These are phyloP conservation scores for Macaca fascicularis DNA, from an alignment of 2,113 vertebrate genomes.

Conservation along the genomic window DNA sequence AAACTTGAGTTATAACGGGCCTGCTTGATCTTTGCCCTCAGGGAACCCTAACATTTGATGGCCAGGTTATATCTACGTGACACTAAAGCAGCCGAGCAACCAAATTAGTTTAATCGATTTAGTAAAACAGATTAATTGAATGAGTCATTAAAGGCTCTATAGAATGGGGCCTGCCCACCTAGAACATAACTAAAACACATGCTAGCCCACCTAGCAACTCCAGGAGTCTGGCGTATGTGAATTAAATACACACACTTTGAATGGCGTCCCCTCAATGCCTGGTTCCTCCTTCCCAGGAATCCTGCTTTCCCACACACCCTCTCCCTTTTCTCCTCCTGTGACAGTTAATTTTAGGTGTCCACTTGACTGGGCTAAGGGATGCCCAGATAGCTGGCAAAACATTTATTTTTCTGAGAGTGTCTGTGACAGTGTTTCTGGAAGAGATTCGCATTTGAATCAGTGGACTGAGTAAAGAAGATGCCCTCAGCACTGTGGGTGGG, in stretches of 20 bases:
- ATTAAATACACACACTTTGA: not conserved
- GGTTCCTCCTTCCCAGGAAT: not conserved
- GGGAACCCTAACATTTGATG: not conserved
- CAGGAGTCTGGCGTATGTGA: not conserved
- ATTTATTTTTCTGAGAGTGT: not conserved
- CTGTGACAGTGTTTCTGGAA: not conserved
- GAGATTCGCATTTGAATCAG: not conserved
- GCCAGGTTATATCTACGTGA: not conserved
- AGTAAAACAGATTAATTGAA: not conserved
- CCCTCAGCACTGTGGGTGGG: not conserved
- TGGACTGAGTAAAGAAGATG: not conserved
- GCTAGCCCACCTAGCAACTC: not conserved
- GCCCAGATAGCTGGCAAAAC: not conserved
- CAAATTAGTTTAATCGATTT: not conserved
- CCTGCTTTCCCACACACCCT: not conserved
- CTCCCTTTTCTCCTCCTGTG: not conserved
- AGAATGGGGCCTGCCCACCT: not conserved
- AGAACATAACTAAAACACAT: not conserved
- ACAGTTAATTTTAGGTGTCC: not conserved
- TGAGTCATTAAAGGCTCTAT: not conserved
- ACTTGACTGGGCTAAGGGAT: not conserved
- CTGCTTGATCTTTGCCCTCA: not conserved
- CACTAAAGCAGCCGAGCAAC: not conserved
- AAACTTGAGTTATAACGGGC: not conserved
- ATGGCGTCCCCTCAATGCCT: too few species aligned